phyloP scores from a whole-genome alignment of 2,888 invertebrate species.

The Odontocerum albicorne region DNA sequence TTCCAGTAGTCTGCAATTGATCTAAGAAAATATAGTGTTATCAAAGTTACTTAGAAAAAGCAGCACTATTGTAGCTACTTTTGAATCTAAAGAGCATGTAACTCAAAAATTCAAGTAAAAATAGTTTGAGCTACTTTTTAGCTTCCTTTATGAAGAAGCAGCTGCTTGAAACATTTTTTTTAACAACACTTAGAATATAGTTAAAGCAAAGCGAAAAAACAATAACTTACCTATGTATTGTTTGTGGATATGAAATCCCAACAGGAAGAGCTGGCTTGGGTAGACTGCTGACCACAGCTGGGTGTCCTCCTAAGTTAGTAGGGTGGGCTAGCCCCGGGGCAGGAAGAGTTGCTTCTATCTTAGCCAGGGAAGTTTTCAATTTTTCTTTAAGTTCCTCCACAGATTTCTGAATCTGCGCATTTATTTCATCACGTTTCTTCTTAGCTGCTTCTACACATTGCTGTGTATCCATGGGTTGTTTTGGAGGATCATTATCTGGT shows the following conservation, averaged over 20 bases:
- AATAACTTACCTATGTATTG: slow-evolving; percentile 35
- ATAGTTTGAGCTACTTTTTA: no score
- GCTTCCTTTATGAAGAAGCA: no score
- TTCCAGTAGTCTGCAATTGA: no score
- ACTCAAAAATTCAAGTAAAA: no score
- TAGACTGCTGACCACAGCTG: slow-evolving; percentile 31
- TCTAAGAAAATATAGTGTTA: no score
- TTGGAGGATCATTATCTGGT: slow-evolving; percentile 36
- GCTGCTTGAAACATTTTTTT: no score
- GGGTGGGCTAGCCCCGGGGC: slow-evolving; percentile 42
- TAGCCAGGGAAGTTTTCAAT: slow-evolving; percentile 43
- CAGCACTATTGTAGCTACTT: no score
- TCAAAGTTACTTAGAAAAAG: no score
- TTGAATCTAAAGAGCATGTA: no score
- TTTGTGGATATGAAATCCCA: slow-evolving; percentile 29
- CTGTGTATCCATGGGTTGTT: slow-evolving; percentile 45
- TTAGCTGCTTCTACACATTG: slow-evolving; percentile 51
- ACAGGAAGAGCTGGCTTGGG: slow-evolving; percentile 41
- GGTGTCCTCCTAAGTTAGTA: slow-evolving; percentile 38
- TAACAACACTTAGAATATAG: neutral
- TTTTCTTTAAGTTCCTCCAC: slow-evolving; percentile 56
- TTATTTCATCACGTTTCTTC: slow-evolving; percentile 53
- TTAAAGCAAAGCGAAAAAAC: neutral
- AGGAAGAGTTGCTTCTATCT: slow-evolving; percentile 46
- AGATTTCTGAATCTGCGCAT: slow-evolving; percentile 60